Evolutionary conservation across 2,888 invertebrate genomes (phyloP).

Genomic region (Lissonota sp.): DNA sequence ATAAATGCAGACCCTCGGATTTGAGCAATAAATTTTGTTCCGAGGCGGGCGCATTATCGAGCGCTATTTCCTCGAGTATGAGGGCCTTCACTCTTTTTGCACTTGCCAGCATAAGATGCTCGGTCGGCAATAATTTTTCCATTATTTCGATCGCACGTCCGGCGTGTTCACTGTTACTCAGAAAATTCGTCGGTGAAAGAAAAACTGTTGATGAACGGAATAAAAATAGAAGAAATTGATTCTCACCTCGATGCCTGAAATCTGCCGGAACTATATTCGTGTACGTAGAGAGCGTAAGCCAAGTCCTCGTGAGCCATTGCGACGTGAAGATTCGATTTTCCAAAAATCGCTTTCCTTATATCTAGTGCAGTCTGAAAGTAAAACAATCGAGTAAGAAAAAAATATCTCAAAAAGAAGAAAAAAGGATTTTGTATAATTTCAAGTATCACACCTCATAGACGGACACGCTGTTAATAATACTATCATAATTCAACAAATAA

Average conservation of each 20-base stretch:
- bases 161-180: constrained; percentile 88
- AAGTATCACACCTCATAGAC: constrained; percentile 88
- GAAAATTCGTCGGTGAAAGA: too few species aligned
- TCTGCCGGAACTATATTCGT: constrained; percentile 95
- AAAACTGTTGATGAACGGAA: constrained; percentile 3
- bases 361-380: constrained; percentile 87
- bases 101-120: constrained; percentile 94
- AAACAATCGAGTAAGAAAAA: background rate
- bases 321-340: constrained; percentile 93
- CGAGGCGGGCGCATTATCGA: constrained; percentile 88
- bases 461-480: constrained; percentile 92
- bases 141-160: constrained; percentile 93
- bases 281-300: constrained; percentile 96
- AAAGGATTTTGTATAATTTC: background rate
- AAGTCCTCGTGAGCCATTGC: constrained; percentile 96
- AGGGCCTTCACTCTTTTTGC: constrained; percentile 96
- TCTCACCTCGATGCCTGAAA: constrained; percentile 91
- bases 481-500: constrained; percentile 95
- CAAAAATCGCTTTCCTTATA: constrained; percentile 91
- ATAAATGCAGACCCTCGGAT: constrained; percentile 93
- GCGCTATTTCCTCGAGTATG: constrained; percentile 96
- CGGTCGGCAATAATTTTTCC: constrained; percentile 90
- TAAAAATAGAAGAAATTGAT: background rate
- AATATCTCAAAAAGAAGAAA: background rate
- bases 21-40: constrained; percentile 89